A percentile compares a stretch with the other conserved stretches of the same genome.
These are phyloP conservation scores for Leuctra nigra DNA, from an alignment of 2,888 invertebrate species.

Conservation along the genomic window DNA sequence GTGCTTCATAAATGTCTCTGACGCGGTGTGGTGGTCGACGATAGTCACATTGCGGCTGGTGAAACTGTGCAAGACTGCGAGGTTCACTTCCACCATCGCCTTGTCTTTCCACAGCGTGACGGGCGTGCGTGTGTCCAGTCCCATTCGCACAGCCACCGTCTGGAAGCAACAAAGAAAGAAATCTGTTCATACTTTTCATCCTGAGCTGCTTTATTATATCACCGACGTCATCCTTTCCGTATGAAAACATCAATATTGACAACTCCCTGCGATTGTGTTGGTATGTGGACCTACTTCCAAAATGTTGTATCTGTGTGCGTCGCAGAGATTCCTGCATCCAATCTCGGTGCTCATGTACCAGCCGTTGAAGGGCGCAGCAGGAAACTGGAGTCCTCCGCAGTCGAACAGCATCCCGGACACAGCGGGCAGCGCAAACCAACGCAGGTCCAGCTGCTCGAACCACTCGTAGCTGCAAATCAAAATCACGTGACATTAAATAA, in stretches of 20 bases:
- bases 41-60: constrained; percentile 79
- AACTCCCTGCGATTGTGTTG: neutral
- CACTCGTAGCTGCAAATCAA: constrained; percentile 64
- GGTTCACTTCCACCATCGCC: constrained; percentile 82
- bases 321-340: constrained; percentile 87
- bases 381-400: constrained; percentile 90
- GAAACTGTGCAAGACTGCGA: constrained; percentile 87
- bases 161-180: constrained; percentile 35
- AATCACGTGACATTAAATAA: neutral
- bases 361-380: constrained; percentile 90
- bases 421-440: constrained; percentile 88
- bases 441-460: constrained; percentile 79
- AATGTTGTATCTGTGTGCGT: constrained; percentile 78
- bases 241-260: neutral
- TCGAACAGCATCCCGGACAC: constrained; percentile 91
- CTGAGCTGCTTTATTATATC: too few relatives aligned
- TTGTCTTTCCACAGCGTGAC: constrained; percentile 90
- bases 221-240: neutral
- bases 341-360: constrained; percentile 99
- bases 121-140: constrained; percentile 76
- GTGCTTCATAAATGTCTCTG: constrained; percentile 93
- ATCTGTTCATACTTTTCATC: neutral
- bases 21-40: constrained; percentile 92
- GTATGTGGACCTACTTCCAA: constrained; percentile 58
- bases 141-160: constrained; percentile 77